A percentile compares a stretch with the other conserved stretches of the same genome.
phyloP scores from a whole-genome alignment of 2,888 invertebrate genomes.

The Brachyopa scutellaris region DNA sequence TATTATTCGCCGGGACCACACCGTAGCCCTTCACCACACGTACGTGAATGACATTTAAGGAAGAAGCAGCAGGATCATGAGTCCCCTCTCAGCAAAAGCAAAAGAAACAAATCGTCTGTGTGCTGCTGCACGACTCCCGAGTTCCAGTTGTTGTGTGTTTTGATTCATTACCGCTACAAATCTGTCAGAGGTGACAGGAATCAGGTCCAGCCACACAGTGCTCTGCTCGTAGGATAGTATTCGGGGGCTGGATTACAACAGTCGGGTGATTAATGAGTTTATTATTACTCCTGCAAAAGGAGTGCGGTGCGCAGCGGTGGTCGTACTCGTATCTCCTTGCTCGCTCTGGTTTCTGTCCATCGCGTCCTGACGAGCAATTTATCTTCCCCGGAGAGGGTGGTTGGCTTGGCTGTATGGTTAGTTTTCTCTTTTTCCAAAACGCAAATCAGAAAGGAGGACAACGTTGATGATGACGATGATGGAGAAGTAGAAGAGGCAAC shows the following conservation, averaged over 20 bases:
- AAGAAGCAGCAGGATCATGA: slow-evolving; percentile 41
- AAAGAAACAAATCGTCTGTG: slow-evolving; percentile 10
- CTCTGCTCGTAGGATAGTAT: slow-evolving; percentile 40
- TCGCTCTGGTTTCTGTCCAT: slow-evolving; percentile 63
- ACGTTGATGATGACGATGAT: slow-evolving; percentile 65
- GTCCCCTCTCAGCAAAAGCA: slow-evolving; percentile 12
- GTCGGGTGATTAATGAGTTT: slow-evolving; percentile 72
- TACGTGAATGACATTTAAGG: slow-evolving; percentile 57
- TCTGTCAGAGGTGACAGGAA: slow-evolving; percentile 72
- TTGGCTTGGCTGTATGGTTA: slow-evolving; percentile 9
- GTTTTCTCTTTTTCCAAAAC: slow-evolving; percentile 59
- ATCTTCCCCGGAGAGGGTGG: slow-evolving; percentile 51
- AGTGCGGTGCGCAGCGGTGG: slow-evolving; percentile 55
- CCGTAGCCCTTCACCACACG: slow-evolving; percentile 49
- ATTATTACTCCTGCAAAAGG: slow-evolving; percentile 69
- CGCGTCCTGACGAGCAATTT: slow-evolving; percentile 66
- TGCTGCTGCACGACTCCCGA: slow-evolving; percentile 11
- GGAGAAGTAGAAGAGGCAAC: slow-evolving; percentile 42
- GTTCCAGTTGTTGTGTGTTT: slow-evolving; percentile 63
- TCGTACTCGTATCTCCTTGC: slow-evolving; percentile 34
- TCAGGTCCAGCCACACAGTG: slow-evolving; percentile 69
- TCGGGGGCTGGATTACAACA: slow-evolving; percentile 69
- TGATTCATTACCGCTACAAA: slow-evolving; percentile 71
- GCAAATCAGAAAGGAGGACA: slow-evolving; percentile 68
- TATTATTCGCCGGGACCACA: slow-evolving; percentile 52